A percentile compares a stretch with the other conserved stretches of the same genome.
phyloP scores from a whole-genome alignment of 2,797 vertebrate species.

The Hyperoplus lanceolatus region DNA sequence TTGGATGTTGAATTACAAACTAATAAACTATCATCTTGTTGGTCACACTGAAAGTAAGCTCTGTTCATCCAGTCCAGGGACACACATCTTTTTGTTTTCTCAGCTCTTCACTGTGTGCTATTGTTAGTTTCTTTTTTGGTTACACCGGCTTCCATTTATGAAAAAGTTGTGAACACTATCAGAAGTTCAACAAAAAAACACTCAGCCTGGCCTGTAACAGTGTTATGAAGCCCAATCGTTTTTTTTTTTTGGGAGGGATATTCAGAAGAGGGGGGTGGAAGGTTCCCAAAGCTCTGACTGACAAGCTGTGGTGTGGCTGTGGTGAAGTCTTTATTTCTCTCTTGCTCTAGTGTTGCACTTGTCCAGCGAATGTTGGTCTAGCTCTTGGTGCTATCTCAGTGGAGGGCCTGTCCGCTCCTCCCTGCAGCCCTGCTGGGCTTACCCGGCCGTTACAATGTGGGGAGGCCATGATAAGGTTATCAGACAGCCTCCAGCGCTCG shows the following conservation, averaged over 20 bases:
- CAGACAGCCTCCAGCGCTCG: conserved; percentile 77
- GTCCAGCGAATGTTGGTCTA: conserved; percentile 69
- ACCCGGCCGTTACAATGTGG: conserved; percentile 90
- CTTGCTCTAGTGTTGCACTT: conserved; percentile 37
- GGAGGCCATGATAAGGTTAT: conserved; percentile 91
- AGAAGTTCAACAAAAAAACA: conserved; percentile 2
- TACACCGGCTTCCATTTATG: background rate
- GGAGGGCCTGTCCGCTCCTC: conserved; percentile 71
- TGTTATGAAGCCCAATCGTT: conserved; percentile 53
- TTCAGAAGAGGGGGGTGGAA: conserved; percentile 22
- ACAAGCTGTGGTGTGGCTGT: conserved; percentile 81
- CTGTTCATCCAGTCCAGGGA: background rate
- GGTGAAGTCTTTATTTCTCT: conserved; percentile 44
- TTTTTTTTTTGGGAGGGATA: conserved; percentile 19
- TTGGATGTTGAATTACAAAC: background rate
- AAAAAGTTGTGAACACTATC: background rate
- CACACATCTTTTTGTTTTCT: background rate
- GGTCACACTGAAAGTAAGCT: background rate
- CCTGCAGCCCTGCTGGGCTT: conserved; percentile 59
- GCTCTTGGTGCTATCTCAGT: conserved; percentile 85
- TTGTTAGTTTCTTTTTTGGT: background rate
- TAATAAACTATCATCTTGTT: background rate
- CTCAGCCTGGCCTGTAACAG: background rate
- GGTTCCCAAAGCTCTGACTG: conserved; percentile 59
- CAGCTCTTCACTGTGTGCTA: background rate